phyloP scores from a whole-genome alignment of 2,797 vertebrate species.

The Linurgus olivaceus region DNA sequence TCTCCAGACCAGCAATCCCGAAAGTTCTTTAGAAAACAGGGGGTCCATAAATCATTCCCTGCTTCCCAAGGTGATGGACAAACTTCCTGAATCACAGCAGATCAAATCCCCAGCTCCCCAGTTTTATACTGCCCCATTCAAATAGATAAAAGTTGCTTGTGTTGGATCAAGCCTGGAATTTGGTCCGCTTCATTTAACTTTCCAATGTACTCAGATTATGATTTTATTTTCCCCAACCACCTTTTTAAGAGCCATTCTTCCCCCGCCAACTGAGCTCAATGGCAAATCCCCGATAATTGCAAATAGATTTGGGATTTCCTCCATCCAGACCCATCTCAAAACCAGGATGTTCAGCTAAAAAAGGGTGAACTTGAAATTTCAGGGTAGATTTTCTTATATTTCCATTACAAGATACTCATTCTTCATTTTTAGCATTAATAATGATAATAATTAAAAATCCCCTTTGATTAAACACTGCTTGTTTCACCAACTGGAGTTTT shows the following conservation, averaged over 20 bases:
- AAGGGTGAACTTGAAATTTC: not conserved
- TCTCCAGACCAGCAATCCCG: not conserved
- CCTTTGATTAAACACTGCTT: not conserved
- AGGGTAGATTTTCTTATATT: not conserved
- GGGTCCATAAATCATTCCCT: not conserved
- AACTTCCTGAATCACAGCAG: not conserved
- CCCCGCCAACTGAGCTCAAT: not conserved
- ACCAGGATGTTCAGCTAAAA: not conserved
- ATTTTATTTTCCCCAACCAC: not conserved
- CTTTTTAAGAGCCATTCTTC: not conserved
- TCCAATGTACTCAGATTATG: not conserved
- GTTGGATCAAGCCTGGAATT: not conserved
- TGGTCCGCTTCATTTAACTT: conserved; percentile 12
- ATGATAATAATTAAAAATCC: not conserved
- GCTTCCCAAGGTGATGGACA: not conserved
- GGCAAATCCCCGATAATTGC: not conserved
- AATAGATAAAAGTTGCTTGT: not conserved
- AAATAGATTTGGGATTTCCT: not conserved
- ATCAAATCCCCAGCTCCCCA: not conserved
- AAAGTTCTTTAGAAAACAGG: not conserved
- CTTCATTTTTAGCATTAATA: not conserved
- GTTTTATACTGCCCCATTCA: not conserved
- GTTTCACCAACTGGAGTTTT: not conserved
- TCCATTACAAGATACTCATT: not conserved
- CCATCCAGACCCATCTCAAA: not conserved